Base-by-base conservation (phyloP, 2,797 vertebrate species). In the Rachycentron canadum region DNA sequence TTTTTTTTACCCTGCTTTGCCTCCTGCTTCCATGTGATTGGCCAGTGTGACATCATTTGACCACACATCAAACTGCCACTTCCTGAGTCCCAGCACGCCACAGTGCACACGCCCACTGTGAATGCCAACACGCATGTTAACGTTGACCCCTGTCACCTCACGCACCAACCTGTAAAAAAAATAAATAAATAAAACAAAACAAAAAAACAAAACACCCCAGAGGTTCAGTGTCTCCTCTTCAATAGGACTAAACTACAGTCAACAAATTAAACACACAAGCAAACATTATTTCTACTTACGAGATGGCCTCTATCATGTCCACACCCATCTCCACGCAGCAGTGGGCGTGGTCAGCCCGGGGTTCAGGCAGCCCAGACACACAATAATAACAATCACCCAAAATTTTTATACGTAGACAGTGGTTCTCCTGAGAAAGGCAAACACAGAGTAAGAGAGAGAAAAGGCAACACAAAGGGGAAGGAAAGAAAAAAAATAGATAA, bases 11-110 rank as follows among this genome's bases (percentile, higher is more conserved):
- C 98, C 98, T 0, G 98, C 98, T 91, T 98, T 97, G 89, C 98
- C 97, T 0, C 97, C 97, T 0, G 97, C 97, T 80, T 99, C 97
- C 97, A 99, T 98, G 91, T 98, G 97, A 94, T 98, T 99, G 86
- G 98, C 98, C 53, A 99, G 92, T 1, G 97, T 98, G 73, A 99
- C 98, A 0, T 99, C 98, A 0, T 99, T 98, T 83, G 98, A 99
- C 98, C 98, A 99, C 85, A 99, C 98, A 0, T 99, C 98, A 63
- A 99, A 99, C 89, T 99, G 98, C 98, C 98, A 99, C 90, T 99
- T 99, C 92, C 97, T 94, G 88, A 99, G 95, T 77, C 98, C 98
- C 73, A 99, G 95, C 71, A 99, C 98, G 0, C 98, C 98, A 0
- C 98, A 99, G 93, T 99, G 98, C 59, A 99, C 98, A 0, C 97